These are phyloP conservation scores for Montipora cactus DNA, from an alignment of 64 coral and sea anemone genomes.

Conservation along the genomic window DNA sequence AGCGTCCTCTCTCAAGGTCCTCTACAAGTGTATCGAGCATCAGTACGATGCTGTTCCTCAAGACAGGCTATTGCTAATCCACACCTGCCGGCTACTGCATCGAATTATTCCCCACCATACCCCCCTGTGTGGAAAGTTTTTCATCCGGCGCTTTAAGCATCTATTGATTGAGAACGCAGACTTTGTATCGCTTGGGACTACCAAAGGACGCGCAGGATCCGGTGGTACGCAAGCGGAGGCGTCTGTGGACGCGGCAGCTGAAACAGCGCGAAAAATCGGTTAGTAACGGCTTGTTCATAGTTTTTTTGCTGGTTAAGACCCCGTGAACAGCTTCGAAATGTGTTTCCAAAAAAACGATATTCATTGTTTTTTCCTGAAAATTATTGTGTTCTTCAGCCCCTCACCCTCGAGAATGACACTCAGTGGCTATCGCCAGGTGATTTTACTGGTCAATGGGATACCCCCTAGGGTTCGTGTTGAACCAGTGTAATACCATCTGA, in stretches of 20 bases:
- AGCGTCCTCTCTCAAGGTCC: conserved; percentile 76
- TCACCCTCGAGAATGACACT: no score
- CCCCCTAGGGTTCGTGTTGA: no score
- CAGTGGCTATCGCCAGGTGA: no score
- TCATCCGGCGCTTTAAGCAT: conserved; percentile 94
- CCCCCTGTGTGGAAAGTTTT: conserved; percentile 96
- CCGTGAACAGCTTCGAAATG: no score
- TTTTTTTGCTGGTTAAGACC: background rate
- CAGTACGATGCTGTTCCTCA: conserved; percentile 89
- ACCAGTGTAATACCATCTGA: no score
- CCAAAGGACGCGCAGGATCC: conserved; percentile 51
- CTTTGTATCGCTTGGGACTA: conserved; percentile 90
- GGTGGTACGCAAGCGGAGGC: conserved; percentile 16
- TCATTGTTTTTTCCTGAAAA: no score
- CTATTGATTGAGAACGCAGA: conserved; percentile 96
- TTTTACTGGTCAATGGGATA: no score
- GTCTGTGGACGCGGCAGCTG: conserved; percentile 36
- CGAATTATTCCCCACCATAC: conserved; percentile 88
- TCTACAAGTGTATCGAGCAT: conserved; percentile 90
- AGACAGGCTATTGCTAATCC: conserved; percentile 91
- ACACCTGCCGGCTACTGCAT: conserved; percentile 93
- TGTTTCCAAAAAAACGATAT: no score
- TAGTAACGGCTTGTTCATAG: background rate
- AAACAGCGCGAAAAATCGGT: conserved; percentile 38
- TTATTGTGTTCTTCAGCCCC: no score